A percentile compares a stretch with the other conserved stretches of the same genome.
Evolutionary conservation across 1,140 invertebrate genomes (phyloP).

Genomic region (Eumeta japonica): DNA sequence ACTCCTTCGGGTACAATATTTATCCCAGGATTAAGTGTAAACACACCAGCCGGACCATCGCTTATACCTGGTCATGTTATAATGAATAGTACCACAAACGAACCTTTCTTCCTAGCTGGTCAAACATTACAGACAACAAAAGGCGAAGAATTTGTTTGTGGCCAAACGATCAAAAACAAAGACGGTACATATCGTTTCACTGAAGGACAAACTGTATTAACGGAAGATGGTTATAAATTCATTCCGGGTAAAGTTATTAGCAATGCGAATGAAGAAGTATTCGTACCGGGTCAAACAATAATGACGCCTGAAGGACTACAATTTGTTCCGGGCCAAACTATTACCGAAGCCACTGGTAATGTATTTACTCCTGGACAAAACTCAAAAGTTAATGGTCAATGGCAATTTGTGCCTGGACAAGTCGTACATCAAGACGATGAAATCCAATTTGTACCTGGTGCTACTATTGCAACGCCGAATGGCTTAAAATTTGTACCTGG

Average conservation of each 20-base stretch:
- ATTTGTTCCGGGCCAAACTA: constrained; percentile 65
- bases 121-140: constrained; percentile 64
- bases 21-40: constrained; percentile 71
- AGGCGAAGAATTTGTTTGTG: constrained; percentile 65
- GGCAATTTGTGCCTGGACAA: constrained; percentile 66
- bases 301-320: constrained; percentile 58
- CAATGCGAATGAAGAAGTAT: constrained; percentile 52
- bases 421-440: constrained; percentile 53
- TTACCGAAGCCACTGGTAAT: constrained; percentile 55
- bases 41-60: constrained; percentile 64
- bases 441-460: constrained; percentile 63
- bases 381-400: constrained; percentile 55
- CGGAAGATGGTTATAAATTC: constrained; percentile 66
- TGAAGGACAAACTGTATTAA: constrained; percentile 66
- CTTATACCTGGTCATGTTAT: constrained; percentile 71
- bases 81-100: constrained; percentile 58
- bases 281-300: constrained; percentile 71
- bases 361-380: constrained; percentile 70
- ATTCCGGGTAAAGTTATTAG: constrained; percentile 63
- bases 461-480: constrained; percentile 64
- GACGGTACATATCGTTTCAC: constrained; percentile 62
- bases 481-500: constrained; percentile 68
- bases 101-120: constrained; percentile 67
- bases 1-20: constrained; percentile 67
- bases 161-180: constrained; percentile 64